These are phyloP conservation scores for Atethmia centrago DNA, from an alignment of 2,888 invertebrate genomes.

Conservation along the genomic window DNA sequence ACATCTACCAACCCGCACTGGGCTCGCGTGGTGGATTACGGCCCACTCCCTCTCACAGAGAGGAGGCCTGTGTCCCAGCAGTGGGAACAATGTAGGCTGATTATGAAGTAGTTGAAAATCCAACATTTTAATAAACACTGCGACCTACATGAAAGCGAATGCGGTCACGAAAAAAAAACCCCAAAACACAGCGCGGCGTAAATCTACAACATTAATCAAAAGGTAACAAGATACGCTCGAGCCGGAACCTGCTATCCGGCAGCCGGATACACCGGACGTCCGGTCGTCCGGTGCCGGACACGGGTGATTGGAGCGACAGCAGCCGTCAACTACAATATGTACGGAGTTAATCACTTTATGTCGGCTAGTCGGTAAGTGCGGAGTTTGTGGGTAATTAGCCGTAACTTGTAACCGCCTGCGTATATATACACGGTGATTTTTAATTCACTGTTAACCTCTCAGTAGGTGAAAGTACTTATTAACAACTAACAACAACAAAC, in stretches of 20 bases:
- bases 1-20: no score
- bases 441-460: no score
- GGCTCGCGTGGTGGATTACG: no score
- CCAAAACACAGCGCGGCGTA: neutral
- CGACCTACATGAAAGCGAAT: neutral
- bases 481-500: no score
- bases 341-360: slow-evolving; percentile 22
- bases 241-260: slow-evolving; percentile 48
- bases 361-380: neutral
- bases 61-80: no score
- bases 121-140: neutral
- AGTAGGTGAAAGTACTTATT: no score
- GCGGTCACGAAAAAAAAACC: neutral
- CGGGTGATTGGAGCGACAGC: slow-evolving; percentile 41
- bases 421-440: no score
- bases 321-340: slow-evolving; percentile 25
- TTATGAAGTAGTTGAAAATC: neutral
- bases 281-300: slow-evolving; percentile 56
- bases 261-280: slow-evolving; percentile 59
- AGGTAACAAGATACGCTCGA: slow-evolving; percentile 39
- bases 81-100: no score
- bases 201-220: slow-evolving; percentile 50
- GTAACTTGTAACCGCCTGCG: neutral
- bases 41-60: no score
- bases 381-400: neutral